phyloP scores from a whole-genome alignment of 2,797 vertebrate species.

The Graptemys geographica region DNA sequence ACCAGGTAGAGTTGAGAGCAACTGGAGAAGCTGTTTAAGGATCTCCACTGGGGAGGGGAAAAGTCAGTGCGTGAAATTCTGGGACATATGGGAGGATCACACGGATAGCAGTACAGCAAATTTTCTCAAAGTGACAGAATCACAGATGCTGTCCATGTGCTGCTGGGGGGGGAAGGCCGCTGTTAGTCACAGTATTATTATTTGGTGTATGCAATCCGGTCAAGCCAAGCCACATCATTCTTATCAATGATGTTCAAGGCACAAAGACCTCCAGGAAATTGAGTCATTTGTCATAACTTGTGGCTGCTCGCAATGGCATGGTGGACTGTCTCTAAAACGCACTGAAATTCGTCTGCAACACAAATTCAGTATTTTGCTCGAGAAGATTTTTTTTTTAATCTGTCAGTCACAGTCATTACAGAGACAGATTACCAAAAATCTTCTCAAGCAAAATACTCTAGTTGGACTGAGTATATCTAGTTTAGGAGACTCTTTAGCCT shows the following conservation, averaged over 20 bases:
- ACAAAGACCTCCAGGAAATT: too few species aligned
- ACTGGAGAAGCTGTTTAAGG: neutral
- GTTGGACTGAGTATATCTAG: neutral
- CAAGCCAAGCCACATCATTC: too few species aligned
- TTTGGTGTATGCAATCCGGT: too few species aligned
- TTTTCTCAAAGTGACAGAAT: neutral
- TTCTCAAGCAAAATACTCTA: rapidly evolving
- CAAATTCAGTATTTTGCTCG: too few species aligned
- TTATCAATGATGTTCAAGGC: too few species aligned
- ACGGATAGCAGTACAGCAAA: neutral
- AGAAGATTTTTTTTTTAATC: too few species aligned
- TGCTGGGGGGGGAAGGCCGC: neutral
- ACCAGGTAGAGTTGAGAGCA: neutral
- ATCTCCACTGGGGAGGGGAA: neutral
- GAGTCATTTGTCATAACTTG: too few species aligned
- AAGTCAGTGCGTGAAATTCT: neutral
- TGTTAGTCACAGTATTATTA: neutral
- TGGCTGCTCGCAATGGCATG: too few species aligned
- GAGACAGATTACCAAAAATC: neutral
- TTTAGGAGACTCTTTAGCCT: neutral
- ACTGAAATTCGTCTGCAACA: too few species aligned
- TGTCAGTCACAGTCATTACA: neutral
- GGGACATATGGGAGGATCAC: neutral
- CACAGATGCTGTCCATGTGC: neutral
- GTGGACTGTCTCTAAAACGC: too few species aligned